A percentile compares a stretch with the other conserved stretches of the same genome.
These are phyloP conservation scores for Anisognathus igniventris DNA, from an alignment of 2,797 vertebrate species.

Conservation along the genomic window DNA sequence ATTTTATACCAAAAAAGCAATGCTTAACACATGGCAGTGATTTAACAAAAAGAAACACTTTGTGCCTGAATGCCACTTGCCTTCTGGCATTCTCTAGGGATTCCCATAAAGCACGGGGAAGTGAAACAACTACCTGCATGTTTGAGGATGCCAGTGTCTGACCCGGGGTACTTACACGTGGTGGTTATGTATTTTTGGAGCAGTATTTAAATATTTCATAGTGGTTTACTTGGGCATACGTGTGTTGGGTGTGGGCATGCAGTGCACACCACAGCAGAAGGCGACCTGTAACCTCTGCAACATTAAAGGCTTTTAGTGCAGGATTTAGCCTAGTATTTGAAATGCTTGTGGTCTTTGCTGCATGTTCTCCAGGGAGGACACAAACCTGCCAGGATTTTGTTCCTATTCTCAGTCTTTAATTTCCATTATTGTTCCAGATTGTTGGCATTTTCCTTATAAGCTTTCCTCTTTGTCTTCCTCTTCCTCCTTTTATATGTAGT, in stretches of 20 bases:
- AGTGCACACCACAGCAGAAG: background rate
- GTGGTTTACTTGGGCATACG: background rate
- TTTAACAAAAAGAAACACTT: constrained; percentile 1
- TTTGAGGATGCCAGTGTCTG: background rate
- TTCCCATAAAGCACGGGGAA: background rate
- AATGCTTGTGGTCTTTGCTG: background rate
- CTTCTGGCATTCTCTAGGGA: background rate
- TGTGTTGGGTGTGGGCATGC: background rate
- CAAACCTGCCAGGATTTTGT: background rate
- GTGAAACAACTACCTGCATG: background rate
- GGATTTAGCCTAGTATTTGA: background rate
- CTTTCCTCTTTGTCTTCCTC: background rate
- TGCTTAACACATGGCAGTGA: background rate
- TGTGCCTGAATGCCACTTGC: background rate
- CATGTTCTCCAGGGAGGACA: background rate
- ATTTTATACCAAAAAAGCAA: background rate
- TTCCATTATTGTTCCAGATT: background rate
- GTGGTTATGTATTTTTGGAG: constrained; percentile 5
- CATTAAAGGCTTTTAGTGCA: background rate
- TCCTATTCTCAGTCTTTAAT: background rate
- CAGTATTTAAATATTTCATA: constrained; percentile 28
- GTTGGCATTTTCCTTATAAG: background rate
- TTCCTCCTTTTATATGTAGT: background rate
- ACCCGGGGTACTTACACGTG: background rate
- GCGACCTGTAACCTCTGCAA: background rate